phyloP scores from a whole-genome alignment of 2,113 vertebrate genomes.

The Calonectris borealis region DNA sequence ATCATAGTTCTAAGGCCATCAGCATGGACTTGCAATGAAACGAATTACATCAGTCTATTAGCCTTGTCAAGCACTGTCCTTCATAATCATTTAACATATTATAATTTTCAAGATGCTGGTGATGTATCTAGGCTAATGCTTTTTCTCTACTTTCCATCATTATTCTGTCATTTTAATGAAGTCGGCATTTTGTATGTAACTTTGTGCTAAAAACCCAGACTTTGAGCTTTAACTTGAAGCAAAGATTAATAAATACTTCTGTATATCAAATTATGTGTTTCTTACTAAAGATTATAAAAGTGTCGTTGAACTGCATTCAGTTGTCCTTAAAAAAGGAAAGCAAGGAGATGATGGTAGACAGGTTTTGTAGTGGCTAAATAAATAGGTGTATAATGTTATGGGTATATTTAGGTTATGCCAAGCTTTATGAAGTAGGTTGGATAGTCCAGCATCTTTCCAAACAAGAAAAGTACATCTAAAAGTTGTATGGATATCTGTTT shows the following conservation, averaged over 20 bases:
- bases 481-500: background rate
- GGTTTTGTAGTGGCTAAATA: background rate
- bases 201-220: background rate
- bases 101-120: constrained; percentile 4
- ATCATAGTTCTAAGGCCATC: background rate
- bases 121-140: background rate
- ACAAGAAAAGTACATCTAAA: background rate
- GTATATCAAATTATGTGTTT: background rate
- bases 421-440: background rate
- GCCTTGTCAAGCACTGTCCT: background rate
- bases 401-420: background rate
- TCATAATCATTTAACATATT: background rate
- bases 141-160: background rate
- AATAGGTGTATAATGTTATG: background rate
- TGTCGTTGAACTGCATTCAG: background rate
- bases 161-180: background rate
- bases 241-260: background rate
- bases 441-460: background rate
- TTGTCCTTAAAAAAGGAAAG: background rate
- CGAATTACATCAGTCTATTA: background rate
- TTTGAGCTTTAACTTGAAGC: background rate
- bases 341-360: background rate
- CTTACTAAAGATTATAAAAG: background rate
- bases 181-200: background rate
- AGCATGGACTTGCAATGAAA: background rate